Conservation (phyloP, 2,113 vertebrate genomes). For the Gadus chalcogrammus region DNA sequence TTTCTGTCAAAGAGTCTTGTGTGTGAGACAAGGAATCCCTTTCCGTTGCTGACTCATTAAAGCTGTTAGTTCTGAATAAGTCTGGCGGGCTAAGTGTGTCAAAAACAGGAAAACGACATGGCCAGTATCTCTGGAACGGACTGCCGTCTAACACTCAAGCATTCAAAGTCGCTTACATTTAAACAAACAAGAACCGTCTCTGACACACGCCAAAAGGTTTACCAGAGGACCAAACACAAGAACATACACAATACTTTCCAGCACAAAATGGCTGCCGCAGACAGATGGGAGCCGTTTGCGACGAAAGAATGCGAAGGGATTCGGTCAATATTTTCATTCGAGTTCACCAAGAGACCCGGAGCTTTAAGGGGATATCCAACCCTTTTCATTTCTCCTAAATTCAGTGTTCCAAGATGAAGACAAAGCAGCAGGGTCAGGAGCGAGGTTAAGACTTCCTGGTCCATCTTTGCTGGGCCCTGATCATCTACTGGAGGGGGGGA, state of each 20-base stretch:
- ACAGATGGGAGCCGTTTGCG: slow-evolving; percentile 38
- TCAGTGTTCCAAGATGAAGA: slow-evolving; percentile 32
- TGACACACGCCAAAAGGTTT: slow-evolving; percentile 41
- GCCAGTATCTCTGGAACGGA: not conserved
- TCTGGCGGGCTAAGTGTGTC: not conserved
- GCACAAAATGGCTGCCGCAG: slow-evolving; percentile 59
- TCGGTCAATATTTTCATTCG: slow-evolving; percentile 20
- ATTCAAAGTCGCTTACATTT: slow-evolving; percentile 38
- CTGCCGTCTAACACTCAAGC: not conserved
- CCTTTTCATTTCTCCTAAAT: slow-evolving; percentile 28
- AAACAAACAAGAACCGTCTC: slow-evolving; percentile 43
- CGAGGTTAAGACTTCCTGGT: slow-evolving; percentile 48
- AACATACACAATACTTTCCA: slow-evolving; percentile 45
- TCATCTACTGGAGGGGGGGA: slow-evolving; percentile 57
- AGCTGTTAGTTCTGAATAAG: not conserved
- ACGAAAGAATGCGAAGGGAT: slow-evolving; percentile 20
- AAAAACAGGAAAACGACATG: not conserved
- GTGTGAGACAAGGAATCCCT: not conserved
- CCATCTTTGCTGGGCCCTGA: slow-evolving; percentile 57
- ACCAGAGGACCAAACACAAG: slow-evolving; percentile 18
- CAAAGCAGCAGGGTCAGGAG: slow-evolving; percentile 29
- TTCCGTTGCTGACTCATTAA: not conserved
- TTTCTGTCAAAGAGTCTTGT: not conserved
- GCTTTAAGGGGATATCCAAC: slow-evolving; percentile 17
- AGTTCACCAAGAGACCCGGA: slow-evolving; percentile 22